Percentiles rank a stretch among this genome's conserved stretches.
These are phyloP conservation scores for Vultur gryphus DNA, from an alignment of 2,797 vertebrate genomes.

Conservation along the genomic window DNA sequence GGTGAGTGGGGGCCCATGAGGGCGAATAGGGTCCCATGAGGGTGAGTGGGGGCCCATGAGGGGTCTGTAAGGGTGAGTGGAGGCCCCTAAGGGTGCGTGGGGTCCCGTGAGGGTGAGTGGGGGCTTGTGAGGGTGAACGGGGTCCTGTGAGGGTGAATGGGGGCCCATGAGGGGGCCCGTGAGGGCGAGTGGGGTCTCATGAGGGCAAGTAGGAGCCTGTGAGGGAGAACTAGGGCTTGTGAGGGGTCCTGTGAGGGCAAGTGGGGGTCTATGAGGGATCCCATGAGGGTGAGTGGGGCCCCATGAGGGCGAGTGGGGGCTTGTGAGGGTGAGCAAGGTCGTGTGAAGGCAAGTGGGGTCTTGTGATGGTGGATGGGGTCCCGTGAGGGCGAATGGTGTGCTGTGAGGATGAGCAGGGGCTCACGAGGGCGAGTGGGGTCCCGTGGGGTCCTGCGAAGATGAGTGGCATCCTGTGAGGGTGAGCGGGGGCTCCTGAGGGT, in stretches of 20 bases:
- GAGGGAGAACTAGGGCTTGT: no score
- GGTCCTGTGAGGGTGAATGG: background rate
- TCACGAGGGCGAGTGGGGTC: background rate
- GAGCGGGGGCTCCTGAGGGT: no score
- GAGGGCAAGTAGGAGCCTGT: background rate
- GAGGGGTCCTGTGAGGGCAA: background rate
- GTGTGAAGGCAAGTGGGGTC: background rate
- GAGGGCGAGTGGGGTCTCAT: background rate
- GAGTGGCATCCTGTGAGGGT: no score
- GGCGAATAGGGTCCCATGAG: background rate
- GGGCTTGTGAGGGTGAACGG: background rate
- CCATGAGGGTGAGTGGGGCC: rapidly evolving
- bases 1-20: no score
- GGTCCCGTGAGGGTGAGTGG: background rate
- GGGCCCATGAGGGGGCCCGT: no score
- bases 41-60: no score
- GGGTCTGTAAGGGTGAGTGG: no score
- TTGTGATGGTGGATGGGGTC: no score
- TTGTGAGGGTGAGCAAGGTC: background rate
- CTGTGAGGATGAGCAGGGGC: background rate
- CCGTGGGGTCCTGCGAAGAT: background rate
- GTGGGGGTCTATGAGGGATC: background rate
- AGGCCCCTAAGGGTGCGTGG: background rate
- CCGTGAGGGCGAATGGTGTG: background rate
- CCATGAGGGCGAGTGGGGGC: background rate